A percentile compares a stretch with the other conserved stretches of the same genome.
These are phyloP conservation scores for Larimichthys polyactis DNA, from an alignment of 2,113 vertebrate genomes.

Conservation along the genomic window DNA sequence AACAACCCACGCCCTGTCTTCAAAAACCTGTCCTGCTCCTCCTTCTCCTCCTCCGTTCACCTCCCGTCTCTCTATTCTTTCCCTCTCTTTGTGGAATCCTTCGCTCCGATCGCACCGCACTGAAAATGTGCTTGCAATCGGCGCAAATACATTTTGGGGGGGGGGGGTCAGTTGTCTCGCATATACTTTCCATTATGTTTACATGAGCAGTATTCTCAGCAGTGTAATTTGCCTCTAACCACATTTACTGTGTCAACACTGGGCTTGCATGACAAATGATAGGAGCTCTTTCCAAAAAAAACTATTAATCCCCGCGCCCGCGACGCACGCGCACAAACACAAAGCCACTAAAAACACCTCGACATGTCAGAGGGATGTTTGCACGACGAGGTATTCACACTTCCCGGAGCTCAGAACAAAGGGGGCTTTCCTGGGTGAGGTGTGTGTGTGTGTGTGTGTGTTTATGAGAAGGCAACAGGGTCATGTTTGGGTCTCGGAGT, in stretches of 20 bases:
- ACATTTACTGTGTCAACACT: constrained; percentile 41
- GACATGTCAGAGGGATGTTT: constrained; percentile 43
- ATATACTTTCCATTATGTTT: background rate
- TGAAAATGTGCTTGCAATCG: background rate
- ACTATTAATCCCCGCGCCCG: background rate
- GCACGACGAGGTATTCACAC: constrained; percentile 44
- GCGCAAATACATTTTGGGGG: background rate
- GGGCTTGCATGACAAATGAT: constrained; percentile 27
- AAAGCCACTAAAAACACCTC: constrained; percentile 37
- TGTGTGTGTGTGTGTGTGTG: constrained; percentile 30
- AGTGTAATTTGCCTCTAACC: constrained; percentile 1
- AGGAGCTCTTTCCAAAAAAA: constrained; percentile 15
- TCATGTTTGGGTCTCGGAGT: constrained; percentile 52
- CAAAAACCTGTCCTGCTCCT: constrained; percentile 22
- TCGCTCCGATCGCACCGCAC: background rate
- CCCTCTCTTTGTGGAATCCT: background rate
- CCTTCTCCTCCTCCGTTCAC: constrained; percentile 13
- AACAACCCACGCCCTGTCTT: constrained; percentile 52
- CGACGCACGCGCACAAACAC: constrained; percentile 3
- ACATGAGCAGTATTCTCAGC: background rate
- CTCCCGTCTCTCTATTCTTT: background rate
- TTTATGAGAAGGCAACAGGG: constrained; percentile 25
- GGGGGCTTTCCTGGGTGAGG: constrained; percentile 46
- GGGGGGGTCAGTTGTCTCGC: background rate
- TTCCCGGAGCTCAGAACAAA: constrained; percentile 49